These are phyloP conservation scores for Melopsittacus undulatus DNA, from an alignment of 2,797 vertebrate species.

Conservation along the genomic window DNA sequence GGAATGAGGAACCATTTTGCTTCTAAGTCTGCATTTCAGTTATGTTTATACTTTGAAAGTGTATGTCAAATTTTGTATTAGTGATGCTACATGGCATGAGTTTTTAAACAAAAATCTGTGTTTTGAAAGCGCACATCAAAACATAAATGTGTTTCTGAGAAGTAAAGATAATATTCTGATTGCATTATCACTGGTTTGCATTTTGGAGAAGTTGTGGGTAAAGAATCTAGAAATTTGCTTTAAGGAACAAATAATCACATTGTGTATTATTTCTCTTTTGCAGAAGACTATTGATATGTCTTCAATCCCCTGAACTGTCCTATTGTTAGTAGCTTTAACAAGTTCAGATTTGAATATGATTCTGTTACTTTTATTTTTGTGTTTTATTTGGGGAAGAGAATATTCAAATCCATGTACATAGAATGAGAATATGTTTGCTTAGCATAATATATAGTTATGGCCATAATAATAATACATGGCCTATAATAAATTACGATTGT, in stretches of 20 bases:
- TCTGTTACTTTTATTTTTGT: background rate
- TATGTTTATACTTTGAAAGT: conserved; percentile 36
- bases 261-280: conserved; percentile 52
- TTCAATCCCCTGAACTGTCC: background rate
- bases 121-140: background rate
- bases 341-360: background rate
- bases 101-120: background rate
- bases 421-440: background rate
- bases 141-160: background rate
- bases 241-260: background rate
- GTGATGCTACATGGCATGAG: background rate
- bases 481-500: background rate
- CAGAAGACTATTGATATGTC: conserved; percentile 35
- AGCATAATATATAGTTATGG: background rate
- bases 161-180: background rate
- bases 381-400: background rate
- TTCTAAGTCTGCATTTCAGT: conserved; percentile 17
- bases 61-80: background rate
- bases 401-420: background rate
- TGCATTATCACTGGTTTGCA: background rate
- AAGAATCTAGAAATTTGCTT: conserved; percentile 15
- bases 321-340: conserved; percentile 49
- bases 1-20: conserved; percentile 53
- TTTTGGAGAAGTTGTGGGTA: background rate
- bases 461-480: background rate